phyloP scores from a whole-genome alignment of 2,113 vertebrate genomes.

The Sula dactylatra region DNA sequence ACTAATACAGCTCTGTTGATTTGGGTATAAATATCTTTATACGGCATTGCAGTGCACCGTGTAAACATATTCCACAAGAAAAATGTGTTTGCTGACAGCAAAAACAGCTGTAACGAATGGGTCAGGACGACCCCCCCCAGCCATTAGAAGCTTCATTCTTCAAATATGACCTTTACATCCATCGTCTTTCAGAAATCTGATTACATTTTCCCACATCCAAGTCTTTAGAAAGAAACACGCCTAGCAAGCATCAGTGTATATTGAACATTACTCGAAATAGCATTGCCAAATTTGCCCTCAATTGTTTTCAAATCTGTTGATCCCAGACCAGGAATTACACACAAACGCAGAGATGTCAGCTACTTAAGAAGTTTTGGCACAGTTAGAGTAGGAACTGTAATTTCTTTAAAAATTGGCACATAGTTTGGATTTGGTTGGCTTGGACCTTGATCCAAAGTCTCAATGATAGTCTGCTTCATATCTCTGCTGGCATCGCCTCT shows the following conservation, averaged over 20 bases:
- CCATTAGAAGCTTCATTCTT: neutral
- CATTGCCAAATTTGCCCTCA: neutral
- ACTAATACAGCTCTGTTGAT: neutral
- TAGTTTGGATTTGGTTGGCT: conserved; percentile 74
- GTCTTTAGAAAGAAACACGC: neutral
- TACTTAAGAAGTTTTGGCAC: conserved; percentile 95
- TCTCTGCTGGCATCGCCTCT: conserved; percentile 93
- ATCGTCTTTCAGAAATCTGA: neutral
- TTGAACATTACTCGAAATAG: neutral
- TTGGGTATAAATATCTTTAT: neutral
- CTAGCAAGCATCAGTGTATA: neutral
- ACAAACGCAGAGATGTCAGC: neutral
- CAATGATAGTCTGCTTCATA: conserved; percentile 95
- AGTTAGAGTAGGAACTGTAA: conserved; percentile 86
- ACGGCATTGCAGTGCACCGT: neutral
- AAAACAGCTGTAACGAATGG: neutral
- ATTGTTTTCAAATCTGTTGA: neutral
- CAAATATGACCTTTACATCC: neutral
- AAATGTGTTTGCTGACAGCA: neutral
- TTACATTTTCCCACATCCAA: neutral
- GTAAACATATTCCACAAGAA: neutral
- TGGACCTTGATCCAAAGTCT: conserved; percentile 88
- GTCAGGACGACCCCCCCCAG: neutral
- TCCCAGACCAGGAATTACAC: neutral
- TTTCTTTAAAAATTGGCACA: conserved; percentile 91